phyloP scores from a whole-genome alignment of 2,113 vertebrate species.

The Pseudorhombus dupliciocellatus region DNA sequence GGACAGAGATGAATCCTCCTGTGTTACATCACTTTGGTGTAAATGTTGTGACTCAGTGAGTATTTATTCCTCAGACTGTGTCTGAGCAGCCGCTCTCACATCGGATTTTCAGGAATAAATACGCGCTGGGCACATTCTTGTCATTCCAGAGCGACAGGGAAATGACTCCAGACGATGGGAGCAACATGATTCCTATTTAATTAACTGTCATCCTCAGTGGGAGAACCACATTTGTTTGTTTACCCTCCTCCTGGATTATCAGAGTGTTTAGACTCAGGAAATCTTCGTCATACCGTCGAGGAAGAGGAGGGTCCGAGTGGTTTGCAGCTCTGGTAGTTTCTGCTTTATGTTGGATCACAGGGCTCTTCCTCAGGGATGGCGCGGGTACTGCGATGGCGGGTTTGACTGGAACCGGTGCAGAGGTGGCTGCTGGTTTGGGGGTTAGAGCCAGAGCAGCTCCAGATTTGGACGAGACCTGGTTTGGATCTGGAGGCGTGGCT shows the following conservation, averaged over 20 bases:
- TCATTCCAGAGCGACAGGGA: no score
- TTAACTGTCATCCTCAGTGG: no score
- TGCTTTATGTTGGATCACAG: constrained; percentile 2
- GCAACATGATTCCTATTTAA: no score
- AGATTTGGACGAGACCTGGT: constrained; percentile 50
- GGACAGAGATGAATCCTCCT: neutral
- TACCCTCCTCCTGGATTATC: no score
- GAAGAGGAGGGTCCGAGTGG: constrained; percentile 57
- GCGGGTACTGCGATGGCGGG: constrained; percentile 24
- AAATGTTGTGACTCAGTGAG: no score
- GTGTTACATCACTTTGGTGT: no score
- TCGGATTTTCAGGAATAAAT: no score
- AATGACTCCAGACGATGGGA: no score
- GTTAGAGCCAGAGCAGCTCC: constrained; percentile 25
- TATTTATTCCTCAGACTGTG: no score
- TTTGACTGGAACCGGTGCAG: neutral
- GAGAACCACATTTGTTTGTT: no score
- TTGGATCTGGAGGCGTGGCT: constrained; percentile 3
- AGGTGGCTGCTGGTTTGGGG: constrained; percentile 18
- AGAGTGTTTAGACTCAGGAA: neutral
- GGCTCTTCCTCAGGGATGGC: constrained; percentile 48
- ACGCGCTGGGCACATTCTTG: no score
- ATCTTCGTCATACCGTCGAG: constrained; percentile 58
- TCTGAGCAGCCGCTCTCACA: no score
- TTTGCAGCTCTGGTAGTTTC: constrained; percentile 28